Percentiles rank a stretch among this genome's conserved stretches.
Evolutionary conservation across 2,797 vertebrate species (phyloP).

Genomic region (Varecia variegata): DNA sequence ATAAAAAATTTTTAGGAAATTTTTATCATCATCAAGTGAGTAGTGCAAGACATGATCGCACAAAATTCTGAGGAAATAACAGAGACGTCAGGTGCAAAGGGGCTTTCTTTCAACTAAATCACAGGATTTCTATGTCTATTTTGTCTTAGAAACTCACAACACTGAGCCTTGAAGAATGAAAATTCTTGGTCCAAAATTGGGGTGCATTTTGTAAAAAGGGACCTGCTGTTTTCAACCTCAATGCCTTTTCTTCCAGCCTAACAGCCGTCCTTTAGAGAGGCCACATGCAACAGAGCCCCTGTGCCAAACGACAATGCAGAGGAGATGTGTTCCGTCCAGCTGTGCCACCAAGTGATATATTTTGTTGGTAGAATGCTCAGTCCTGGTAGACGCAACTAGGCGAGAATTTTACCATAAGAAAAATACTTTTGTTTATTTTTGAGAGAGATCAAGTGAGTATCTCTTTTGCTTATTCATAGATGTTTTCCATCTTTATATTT

Average conservation of each 20-base stretch:
- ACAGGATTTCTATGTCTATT: neutral
- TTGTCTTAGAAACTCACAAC: neutral
- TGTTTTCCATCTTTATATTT: neutral
- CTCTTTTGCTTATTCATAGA: neutral
- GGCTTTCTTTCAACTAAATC: neutral
- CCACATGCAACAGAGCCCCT: accelerated
- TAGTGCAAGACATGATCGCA: neutral
- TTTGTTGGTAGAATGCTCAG: neutral
- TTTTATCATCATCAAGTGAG: neutral
- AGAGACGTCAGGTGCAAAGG: neutral
- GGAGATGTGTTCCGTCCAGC: too few species aligned
- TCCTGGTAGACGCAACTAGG: neutral
- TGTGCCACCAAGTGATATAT: accelerated
- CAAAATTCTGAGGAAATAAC: neutral
- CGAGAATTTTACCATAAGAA: neutral
- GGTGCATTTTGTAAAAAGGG: neutral
- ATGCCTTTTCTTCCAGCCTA: neutral
- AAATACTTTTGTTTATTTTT: neutral
- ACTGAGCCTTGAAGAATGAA: neutral
- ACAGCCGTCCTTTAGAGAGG: neutral
- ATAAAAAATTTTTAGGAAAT: neutral
- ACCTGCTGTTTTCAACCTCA: neutral
- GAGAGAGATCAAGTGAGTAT: neutral
- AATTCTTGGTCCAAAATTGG: neutral
- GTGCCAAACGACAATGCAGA: accelerated